phyloP scores from a whole-genome alignment of 2,113 vertebrate genomes.

The Protomyctophum bolini region DNA sequence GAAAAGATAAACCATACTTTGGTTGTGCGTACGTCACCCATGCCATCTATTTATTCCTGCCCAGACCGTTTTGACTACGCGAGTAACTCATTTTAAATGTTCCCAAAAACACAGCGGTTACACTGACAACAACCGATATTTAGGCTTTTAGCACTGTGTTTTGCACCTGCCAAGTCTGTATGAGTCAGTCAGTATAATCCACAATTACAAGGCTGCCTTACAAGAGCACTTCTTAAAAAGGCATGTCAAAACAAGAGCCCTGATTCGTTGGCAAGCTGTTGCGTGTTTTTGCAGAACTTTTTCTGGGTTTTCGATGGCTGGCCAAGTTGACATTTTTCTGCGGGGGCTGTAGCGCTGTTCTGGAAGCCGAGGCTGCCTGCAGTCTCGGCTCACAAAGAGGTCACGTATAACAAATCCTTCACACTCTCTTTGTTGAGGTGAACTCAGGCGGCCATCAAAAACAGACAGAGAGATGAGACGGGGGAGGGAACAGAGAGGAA shows the following conservation, averaged over 20 bases:
- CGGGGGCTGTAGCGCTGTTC: conserved; percentile 45
- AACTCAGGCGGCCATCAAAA: conserved; percentile 68
- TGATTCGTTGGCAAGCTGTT: conserved; percentile 48
- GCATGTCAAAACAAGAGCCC: conserved; percentile 66
- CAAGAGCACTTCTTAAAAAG: conserved; percentile 71
- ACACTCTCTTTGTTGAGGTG: conserved; percentile 75
- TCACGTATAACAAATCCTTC: conserved; percentile 80
- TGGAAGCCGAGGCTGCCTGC: conserved; percentile 60
- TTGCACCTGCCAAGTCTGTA: conserved; percentile 72
- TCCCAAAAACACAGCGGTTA: conserved; percentile 40
- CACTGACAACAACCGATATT: conserved; percentile 66
- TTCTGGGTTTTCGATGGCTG: conserved; percentile 52
- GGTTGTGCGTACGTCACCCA: conserved; percentile 40
- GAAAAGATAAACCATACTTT: conserved; percentile 46
- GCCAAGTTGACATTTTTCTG: conserved; percentile 71
- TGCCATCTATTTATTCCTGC: conserved; percentile 43
- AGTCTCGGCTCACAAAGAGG: conserved; percentile 67
- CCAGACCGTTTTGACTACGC: conserved; percentile 32
- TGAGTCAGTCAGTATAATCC: conserved; percentile 66
- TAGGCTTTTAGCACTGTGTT: conserved; percentile 62
- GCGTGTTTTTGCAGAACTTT: conserved; percentile 61
- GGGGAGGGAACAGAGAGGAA: conserved; percentile 54
- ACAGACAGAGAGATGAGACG: conserved; percentile 59
- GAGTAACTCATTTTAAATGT: conserved; percentile 42
- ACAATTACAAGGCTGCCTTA: conserved; percentile 75